These are phyloP conservation scores for Zootermopsis nevadensis DNA, from an alignment of 2,888 invertebrate species.

Conservation along the genomic window DNA sequence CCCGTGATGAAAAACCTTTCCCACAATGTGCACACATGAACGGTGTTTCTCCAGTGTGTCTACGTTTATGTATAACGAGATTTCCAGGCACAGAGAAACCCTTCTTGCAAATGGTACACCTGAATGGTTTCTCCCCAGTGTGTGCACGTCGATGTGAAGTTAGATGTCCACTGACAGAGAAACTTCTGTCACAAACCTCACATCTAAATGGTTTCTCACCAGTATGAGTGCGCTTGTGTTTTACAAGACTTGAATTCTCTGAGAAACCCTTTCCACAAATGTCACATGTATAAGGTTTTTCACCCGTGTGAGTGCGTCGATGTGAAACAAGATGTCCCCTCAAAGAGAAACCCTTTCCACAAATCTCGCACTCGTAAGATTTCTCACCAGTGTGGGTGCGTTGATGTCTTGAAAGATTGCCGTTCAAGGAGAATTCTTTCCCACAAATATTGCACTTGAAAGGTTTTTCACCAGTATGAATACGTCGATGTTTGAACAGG, in stretches of 20 bases:
- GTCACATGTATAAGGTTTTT: slow-evolving; percentile 54
- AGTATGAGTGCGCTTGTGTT: slow-evolving; percentile 64
- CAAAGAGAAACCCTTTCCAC: slow-evolving; percentile 58
- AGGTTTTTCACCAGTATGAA: slow-evolving; percentile 55
- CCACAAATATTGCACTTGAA: slow-evolving; percentile 53
- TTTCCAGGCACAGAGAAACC: slow-evolving; percentile 54
- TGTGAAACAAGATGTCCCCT: slow-evolving; percentile 52
- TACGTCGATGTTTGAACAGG: slow-evolving; percentile 58
- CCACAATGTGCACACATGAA: slow-evolving; percentile 59
- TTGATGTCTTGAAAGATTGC: slow-evolving; percentile 33
- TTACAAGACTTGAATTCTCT: slow-evolving; percentile 61
- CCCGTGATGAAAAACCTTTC: slow-evolving; percentile 56
- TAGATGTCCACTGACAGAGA: slow-evolving; percentile 54
- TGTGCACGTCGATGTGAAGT: slow-evolving; percentile 24
- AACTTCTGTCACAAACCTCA: slow-evolving; percentile 63
- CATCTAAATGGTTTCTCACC: slow-evolving; percentile 59
- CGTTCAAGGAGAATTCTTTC: slow-evolving; percentile 55
- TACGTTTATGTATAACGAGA: slow-evolving; percentile 54
- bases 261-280: slow-evolving; percentile 63
- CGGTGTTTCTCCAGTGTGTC: slow-evolving; percentile 53
- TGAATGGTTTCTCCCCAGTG: slow-evolving; percentile 35
- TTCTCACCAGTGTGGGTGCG: slow-evolving; percentile 44
- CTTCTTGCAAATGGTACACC: slow-evolving; percentile 58
- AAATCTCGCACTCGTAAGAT: slow-evolving; percentile 50
- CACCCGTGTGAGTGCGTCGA: slow-evolving; percentile 44